Base-by-base conservation (phyloP, 2,888 invertebrate genomes). In the Anorthoa munda region DNA sequence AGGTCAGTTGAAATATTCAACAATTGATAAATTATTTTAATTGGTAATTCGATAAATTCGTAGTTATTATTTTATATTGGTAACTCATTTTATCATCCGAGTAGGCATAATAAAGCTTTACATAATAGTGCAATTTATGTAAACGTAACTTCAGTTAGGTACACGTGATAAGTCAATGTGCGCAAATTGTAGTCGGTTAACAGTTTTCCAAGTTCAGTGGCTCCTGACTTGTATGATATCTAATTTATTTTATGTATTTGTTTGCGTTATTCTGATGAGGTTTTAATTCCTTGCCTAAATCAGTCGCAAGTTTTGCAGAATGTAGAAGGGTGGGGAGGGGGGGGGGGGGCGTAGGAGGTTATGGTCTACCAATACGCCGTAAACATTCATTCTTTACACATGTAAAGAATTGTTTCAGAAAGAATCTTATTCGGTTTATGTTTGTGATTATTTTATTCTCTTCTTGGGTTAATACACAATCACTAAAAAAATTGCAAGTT, bases 1-100 rank as follows among this genome's bases (percentile, higher is more conserved):
- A 66, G 80, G 84, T 83, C 84, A 81, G 23, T 78, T 71, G 21
- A 71, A 71, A 82, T 66, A 79, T 69, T 69, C 66, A 66, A 73
- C 55, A 48, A 67, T 73, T 64, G 66, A 81, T 81, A 73, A 69
- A 73, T 73, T 66, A 61, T 83, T 81, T 81, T 79, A 84, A 81
- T 80, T 67, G 73, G 84, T 48, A 21, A 26, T 31, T 69, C 26
- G 78, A 63, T 77, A 77, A 79, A 80, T 64, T 53, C 7, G 18
- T 80, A n/a, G 26, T 74, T 53, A 77, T 80, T 74, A 53, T 74
- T 81, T 65, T 64, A 75, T 18, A 66, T 66, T 50, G 59, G 12
- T 13, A 61, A 56, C 23, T 46, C 21, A 75, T 61, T 46, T 75
- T 75, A 61, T 75, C 21, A 31, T 53, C 18, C 26, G 46, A 64